Base-by-base conservation (phyloP, 2,888 invertebrate species). In the Chloroclysta siterata region DNA sequence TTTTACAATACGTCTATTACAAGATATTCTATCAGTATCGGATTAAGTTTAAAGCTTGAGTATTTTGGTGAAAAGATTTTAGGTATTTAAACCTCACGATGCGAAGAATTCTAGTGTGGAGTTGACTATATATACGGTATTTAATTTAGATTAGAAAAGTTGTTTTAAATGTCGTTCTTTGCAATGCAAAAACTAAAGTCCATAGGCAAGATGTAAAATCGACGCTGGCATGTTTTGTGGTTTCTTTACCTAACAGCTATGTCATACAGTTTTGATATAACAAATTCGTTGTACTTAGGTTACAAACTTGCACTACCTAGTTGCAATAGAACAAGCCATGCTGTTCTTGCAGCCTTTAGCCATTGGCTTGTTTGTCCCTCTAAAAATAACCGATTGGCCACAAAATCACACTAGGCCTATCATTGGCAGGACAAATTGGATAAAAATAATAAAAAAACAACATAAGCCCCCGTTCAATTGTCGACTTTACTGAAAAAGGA, bases 351-450 rank as follows among this genome's bases (percentile, higher is more conserved):
- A 41, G 1, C 11, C 13, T 10, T 41, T 44, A 51, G 33, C 54
- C n/a, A 65, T 61, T 61, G 61, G 57, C 33, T 53, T 50, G 46
- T 11, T 13, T 39, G n/a, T 63, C 42, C 55, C 56, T 52, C 39
- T 48, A 48, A n/a, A n/a, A n/a, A 58, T 29, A 60, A 60, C 41
- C 15, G 61, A 71, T 69, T 71, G 71, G 67, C 55, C 61, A 50
- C 50, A 51, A 22, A 59, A 60, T 55, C 55, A 52, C 33, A 59
- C 51, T n/a, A 50, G 47, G 33, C 48, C 42, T 47, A 54, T 66
- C 50, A 72, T 72, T 70, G 72, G 71, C 56, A 65, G 68, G 52
- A 60, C 50, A 44, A 68, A 68, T 67, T 47, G 68, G 51, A 67
- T 70, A 39, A 65, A 66, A 69, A 68, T 57, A 66, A 66, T 66